Conservation (phyloP, 2,113 vertebrate genomes). For the Dasyornis broadbenti region DNA sequence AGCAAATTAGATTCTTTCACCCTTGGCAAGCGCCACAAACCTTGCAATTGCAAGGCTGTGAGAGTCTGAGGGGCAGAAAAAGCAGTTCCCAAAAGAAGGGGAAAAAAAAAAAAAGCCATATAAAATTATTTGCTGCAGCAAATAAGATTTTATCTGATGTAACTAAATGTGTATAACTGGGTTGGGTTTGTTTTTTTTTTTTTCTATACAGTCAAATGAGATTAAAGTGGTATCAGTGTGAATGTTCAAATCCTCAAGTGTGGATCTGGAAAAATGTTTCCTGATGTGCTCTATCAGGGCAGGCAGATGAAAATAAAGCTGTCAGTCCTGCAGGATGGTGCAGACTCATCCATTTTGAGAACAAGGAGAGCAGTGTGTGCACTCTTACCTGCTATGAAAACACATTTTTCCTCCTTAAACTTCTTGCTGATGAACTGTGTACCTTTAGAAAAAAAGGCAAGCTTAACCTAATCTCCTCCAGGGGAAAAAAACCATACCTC, state of each 20-base stretch:
- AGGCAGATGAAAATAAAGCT: constrained; percentile 6
- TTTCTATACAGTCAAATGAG: background rate
- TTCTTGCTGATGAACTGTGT: background rate
- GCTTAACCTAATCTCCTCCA: background rate
- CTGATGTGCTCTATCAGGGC: background rate
- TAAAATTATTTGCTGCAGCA: background rate
- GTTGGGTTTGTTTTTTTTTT: no score
- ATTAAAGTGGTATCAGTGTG: background rate
- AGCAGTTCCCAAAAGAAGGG: background rate
- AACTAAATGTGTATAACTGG: background rate
- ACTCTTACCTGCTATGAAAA: background rate
- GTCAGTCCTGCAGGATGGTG: background rate
- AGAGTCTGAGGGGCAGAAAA: background rate
- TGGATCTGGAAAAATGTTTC: background rate
- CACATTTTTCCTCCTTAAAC: background rate
- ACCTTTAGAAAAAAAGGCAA: background rate
- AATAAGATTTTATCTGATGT: background rate
- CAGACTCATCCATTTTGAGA: background rate
- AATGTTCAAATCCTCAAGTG: background rate
- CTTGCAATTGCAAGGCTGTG: background rate
- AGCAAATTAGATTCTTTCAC: constrained; percentile 22
- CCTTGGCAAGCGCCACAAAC: background rate
- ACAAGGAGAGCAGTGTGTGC: background rate
- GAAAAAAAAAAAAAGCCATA: background rate
- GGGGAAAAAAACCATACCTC: background rate